Percentiles rank a stretch among this genome's conserved stretches.
These are phyloP conservation scores for Condylura cristata DNA, from an alignment of 2,113 vertebrate species.

Conservation along the genomic window DNA sequence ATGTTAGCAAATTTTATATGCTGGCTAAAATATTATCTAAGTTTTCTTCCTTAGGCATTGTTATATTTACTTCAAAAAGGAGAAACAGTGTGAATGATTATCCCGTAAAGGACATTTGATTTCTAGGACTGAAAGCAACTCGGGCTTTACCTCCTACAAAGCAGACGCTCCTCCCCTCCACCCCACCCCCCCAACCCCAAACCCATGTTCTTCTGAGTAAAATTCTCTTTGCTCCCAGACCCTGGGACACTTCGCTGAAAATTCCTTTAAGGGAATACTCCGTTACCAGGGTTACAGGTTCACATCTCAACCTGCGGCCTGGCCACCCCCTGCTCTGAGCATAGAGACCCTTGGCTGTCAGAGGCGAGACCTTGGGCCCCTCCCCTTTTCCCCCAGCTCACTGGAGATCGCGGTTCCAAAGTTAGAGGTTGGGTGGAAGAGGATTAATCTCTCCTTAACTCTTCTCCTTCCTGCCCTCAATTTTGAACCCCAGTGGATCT, in stretches of 20 bases:
- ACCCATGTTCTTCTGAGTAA: constrained; percentile 55
- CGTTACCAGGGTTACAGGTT: constrained; percentile 85
- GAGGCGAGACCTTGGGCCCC: background rate
- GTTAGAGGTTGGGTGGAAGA: constrained; percentile 57
- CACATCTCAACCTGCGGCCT: constrained; percentile 76
- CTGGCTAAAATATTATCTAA: background rate
- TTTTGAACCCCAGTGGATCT: constrained; percentile 62
- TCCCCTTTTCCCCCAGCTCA: background rate
- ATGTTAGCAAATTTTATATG: background rate
- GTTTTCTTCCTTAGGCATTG: background rate
- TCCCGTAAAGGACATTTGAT: constrained; percentile 70
- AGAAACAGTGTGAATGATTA: constrained; percentile 6
- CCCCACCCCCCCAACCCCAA: background rate
- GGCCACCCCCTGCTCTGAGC: background rate
- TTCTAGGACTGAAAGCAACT: constrained; percentile 40
- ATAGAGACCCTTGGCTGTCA: constrained; percentile 36
- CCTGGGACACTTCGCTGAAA: constrained; percentile 80
- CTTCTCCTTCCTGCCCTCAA: constrained; percentile 37
- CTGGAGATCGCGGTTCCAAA: background rate
- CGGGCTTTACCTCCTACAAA: constrained; percentile 44
- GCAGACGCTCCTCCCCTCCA: background rate
- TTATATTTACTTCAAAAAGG: constrained; percentile 53
- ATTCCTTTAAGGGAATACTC: constrained; percentile 84
- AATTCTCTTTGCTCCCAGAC: constrained; percentile 73
- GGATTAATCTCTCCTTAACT: constrained; percentile 74